These are phyloP conservation scores for Corvus cornix DNA, from an alignment of 2,113 vertebrate species.

Conservation along the genomic window DNA sequence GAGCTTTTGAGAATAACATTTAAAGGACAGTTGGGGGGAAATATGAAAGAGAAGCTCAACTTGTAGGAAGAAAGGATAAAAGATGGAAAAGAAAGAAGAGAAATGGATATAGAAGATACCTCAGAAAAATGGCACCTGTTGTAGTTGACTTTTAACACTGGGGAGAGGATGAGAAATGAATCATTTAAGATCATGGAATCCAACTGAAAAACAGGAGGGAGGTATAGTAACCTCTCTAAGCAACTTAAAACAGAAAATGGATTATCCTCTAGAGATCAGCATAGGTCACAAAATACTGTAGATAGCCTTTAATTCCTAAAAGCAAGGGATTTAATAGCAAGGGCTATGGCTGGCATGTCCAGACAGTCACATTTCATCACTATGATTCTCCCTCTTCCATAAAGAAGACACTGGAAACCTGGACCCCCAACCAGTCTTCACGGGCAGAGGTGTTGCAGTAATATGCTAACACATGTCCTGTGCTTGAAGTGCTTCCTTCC, in stretches of 20 bases:
- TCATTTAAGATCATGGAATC: not conserved
- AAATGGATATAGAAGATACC: not conserved
- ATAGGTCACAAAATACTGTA: not conserved
- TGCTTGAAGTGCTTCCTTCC: not conserved
- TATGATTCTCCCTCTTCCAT: not conserved
- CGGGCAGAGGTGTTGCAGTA: not conserved
- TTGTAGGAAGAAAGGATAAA: not conserved
- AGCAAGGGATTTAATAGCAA: not conserved
- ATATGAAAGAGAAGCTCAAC: not conserved
- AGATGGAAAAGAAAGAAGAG: not conserved
- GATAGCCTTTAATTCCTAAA: not conserved
- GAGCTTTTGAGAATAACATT: not conserved
- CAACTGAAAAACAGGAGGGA: not conserved
- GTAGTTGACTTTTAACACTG: not conserved
- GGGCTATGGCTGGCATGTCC: not conserved
- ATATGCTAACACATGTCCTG: not conserved
- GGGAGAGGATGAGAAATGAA: not conserved
- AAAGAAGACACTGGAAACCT: fast-evolving
- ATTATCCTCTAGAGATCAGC: not conserved
- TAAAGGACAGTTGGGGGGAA: not conserved
- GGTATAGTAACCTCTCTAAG: not conserved
- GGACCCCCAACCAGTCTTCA: fast-evolving
- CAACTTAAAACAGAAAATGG: not conserved
- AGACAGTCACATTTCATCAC: not conserved
- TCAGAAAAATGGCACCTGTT: not conserved